These are phyloP conservation scores for Sciurus carolinensis DNA, from an alignment of 2,797 vertebrate genomes.

Conservation along the genomic window DNA sequence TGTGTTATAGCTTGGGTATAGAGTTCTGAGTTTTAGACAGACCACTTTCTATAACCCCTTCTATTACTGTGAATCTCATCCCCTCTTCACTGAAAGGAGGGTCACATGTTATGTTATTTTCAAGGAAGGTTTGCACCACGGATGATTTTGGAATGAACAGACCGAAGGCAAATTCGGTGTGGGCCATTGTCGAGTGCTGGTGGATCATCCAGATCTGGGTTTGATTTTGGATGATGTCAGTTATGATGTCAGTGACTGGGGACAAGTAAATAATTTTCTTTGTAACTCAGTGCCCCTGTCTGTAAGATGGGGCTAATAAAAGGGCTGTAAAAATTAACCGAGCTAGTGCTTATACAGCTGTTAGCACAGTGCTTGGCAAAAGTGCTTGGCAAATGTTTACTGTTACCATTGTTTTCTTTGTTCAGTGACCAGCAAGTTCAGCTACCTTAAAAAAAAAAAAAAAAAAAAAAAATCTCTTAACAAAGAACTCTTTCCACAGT, in stretches of 20 bases:
- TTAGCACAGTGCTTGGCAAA: not conserved
- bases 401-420: not conserved
- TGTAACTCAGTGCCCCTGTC: not conserved
- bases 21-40: conserved; percentile 1
- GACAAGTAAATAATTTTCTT: not conserved
- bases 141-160: not conserved
- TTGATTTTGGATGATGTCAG: not conserved
- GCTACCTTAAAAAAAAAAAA: not conserved
- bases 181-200: not conserved
- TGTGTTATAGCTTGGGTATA: not conserved
- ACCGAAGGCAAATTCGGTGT: not conserved
- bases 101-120: not conserved
- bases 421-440: not conserved
- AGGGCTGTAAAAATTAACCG: not conserved
- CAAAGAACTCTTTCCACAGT: not conserved
- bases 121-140: not conserved
- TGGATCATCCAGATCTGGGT: not conserved
- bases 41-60: not conserved
- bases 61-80: not conserved
- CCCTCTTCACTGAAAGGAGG: not conserved
- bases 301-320: not conserved
- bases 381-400: not conserved
- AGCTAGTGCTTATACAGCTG: not conserved
- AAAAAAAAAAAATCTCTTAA: not conserved
- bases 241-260: conserved; percentile 34